Percentiles rank a stretch among this genome's conserved stretches.
These are phyloP conservation scores for Drosophila ironensis DNA, from an alignment of 1,140 invertebrate species.

Conservation along the genomic window DNA sequence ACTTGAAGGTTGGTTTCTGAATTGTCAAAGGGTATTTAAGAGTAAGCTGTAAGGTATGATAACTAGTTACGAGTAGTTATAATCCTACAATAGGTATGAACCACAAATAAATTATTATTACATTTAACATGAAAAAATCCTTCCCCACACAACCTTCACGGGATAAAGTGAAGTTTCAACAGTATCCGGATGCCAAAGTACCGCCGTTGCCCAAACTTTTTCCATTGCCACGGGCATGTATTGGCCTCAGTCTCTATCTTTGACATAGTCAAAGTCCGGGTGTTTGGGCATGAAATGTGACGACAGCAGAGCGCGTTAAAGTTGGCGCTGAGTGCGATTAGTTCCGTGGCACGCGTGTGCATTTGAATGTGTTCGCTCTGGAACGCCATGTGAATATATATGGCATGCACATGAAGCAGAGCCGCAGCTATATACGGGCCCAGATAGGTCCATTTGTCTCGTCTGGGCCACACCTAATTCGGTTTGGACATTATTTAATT, in stretches of 20 bases:
- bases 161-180: not conserved
- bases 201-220: slow-evolving; percentile 38
- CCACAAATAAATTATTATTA: too few relatives aligned
- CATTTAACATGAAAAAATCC: not conserved
- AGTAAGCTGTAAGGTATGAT: too few relatives aligned
- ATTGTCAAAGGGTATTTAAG: too few relatives aligned
- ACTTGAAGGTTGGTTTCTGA: too few relatives aligned
- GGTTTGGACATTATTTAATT: slow-evolving; percentile 34
- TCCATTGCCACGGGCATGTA: too few relatives aligned
- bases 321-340: slow-evolving; percentile 42
- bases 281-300: slow-evolving; percentile 59
- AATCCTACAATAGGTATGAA: too few relatives aligned
- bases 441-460: slow-evolving; percentile 37
- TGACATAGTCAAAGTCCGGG: slow-evolving; percentile 14
- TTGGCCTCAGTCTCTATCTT: too few relatives aligned
- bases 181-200: slow-evolving; percentile 53
- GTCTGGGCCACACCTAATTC: slow-evolving; percentile 39
- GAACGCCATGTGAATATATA: slow-evolving; percentile 24
- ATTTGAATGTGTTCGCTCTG: slow-evolving; percentile 38
- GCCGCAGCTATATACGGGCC: slow-evolving; percentile 14
- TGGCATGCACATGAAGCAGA: slow-evolving; percentile 6
- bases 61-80: too few relatives aligned
- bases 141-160: not conserved
- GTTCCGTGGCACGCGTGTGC: slow-evolving; percentile 38
- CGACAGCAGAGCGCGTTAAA: slow-evolving; percentile 42